phyloP scores from a whole-genome alignment of 1,140 invertebrate genomes.

The Drosophila kikkawai region DNA sequence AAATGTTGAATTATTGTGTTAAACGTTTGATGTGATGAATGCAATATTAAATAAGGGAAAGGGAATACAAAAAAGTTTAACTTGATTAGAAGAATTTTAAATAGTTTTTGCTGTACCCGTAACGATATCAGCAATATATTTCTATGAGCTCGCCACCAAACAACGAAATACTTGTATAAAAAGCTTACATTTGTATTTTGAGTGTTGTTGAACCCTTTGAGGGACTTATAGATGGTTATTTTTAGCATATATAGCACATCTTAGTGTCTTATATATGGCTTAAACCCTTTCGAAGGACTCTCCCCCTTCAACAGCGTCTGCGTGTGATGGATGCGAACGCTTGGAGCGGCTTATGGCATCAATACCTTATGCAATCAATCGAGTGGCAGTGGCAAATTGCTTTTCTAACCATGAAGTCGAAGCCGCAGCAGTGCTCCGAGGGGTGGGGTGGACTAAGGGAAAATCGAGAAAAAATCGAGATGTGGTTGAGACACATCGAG shows the following conservation, averaged over 20 bases:
- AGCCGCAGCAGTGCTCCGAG: slow-evolving; percentile 36
- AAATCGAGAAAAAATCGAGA: slow-evolving; percentile 36
- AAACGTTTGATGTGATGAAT: slow-evolving; percentile 6
- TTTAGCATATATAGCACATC: not conserved
- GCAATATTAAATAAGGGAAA: not conserved
- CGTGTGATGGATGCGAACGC: slow-evolving; percentile 17
- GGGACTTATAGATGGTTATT: not conserved
- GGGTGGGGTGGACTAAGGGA: not conserved
- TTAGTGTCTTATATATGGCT: slow-evolving; percentile 5
- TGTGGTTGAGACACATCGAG: slow-evolving; percentile 21
- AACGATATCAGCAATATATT: not conserved
- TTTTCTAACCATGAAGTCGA: slow-evolving; percentile 50
- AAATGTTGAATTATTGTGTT: slow-evolving; percentile 8
- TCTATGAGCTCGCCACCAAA: not conserved
- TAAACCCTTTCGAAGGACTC: slow-evolving; percentile 13
- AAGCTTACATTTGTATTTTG: not conserved
- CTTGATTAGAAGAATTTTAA: not conserved
- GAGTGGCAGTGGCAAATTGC: slow-evolving; percentile 57
- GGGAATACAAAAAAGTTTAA: not conserved
- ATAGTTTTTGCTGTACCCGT: not conserved
- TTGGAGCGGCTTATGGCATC: slow-evolving; percentile 48
- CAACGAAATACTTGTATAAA: not conserved
- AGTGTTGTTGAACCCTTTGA: not conserved
- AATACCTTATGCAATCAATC: slow-evolving; percentile 58
- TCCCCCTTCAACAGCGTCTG: not conserved